Base-by-base conservation (phyloP, 2,888 invertebrate genomes). In the Ichneumoninae sp. region DNA sequence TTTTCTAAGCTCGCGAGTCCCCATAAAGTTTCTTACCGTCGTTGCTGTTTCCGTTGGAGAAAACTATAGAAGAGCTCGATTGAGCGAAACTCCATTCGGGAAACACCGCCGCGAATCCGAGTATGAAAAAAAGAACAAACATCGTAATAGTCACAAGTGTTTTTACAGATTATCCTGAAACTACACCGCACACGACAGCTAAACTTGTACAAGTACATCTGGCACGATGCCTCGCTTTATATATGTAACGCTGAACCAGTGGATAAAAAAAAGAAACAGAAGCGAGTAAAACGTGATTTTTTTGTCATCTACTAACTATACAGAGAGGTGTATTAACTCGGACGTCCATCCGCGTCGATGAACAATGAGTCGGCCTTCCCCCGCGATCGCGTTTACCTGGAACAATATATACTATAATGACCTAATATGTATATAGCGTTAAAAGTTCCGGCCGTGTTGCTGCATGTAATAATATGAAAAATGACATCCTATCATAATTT, bases 261-360 rank as follows among this genome's bases (percentile, higher is more conserved):
- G 26, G 26, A 26, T 26, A 26, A n/a, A 19, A 19, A 52, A n/a
- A 19, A 7, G 13, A 60, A n/a, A 19, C 30, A n/a, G 8, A 60
- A 33, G 4, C 44, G 33, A 19, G 33, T 13, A 78, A 40, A 68
- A 40, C 54, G 66, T 16, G 4, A 68, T 57, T 13, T 22, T 22
- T 57, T 57, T 57, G 8, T 44, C 57, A 57, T 26, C 13, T 26
- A 57, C 22, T 10, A 26, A 57, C 57, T 54, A n/a, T n/a, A 57
- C 40, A 75, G 36, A 47, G 33, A 22, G 36, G 22, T 52, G 30
- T 54, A 90, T 90, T 91, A 91, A 84, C 84, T 87, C 76, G 89
- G 74, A 87, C 87, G 89, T 87, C 87, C 89, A 88, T 85, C 88
- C 87, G 89, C 86, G 88, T 86, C 86, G 86, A 85, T 82, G 79